Evolutionary conservation across 2,797 vertebrate genomes (phyloP).

Genomic region (Otus scops): DNA sequence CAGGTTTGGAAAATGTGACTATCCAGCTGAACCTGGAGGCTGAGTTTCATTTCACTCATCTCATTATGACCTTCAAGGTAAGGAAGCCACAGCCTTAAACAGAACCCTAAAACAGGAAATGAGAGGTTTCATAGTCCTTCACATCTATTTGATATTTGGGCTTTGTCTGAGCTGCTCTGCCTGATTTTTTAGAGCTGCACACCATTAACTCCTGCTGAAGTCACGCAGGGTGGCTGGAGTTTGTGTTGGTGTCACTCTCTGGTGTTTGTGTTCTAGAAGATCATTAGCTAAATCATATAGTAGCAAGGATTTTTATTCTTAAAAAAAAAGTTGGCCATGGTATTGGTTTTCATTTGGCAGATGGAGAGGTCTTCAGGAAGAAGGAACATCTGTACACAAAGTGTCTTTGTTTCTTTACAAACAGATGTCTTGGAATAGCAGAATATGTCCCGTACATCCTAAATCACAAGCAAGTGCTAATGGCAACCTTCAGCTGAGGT

Average conservation of each 20-base stretch:
- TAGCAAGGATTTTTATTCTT: not conserved
- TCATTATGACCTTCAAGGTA: constrained; percentile 99
- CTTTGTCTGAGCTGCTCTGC: not conserved
- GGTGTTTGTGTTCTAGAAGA: not conserved
- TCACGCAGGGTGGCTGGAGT: not conserved
- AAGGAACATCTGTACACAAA: constrained; percentile 76
- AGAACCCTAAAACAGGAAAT: not conserved
- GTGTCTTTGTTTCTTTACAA: constrained; percentile 75
- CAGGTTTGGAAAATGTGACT: constrained; percentile 93
- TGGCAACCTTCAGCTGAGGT: not conserved
- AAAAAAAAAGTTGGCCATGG: constrained; percentile 19
- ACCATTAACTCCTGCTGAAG: not conserved
- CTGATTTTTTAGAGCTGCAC: not conserved
- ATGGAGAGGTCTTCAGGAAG: constrained; percentile 59
- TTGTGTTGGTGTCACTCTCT: not conserved
- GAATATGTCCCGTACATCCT: constrained; percentile 42
- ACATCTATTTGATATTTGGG: not conserved
- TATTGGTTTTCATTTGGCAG: constrained; percentile 58
- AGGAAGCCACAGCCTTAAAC: constrained; percentile 26
- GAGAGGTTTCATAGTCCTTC: not conserved
- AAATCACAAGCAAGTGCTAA: not conserved
- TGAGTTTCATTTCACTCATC: constrained; percentile 98
- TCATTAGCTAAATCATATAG: not conserved
- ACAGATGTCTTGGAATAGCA: constrained; percentile 79
- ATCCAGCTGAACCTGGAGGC: constrained; percentile 94